A percentile compares a stretch with the other conserved stretches of the same genome.
Conservation (phyloP, 2,797 vertebrate species). For the Premnoplex brunnescens region DNA sequence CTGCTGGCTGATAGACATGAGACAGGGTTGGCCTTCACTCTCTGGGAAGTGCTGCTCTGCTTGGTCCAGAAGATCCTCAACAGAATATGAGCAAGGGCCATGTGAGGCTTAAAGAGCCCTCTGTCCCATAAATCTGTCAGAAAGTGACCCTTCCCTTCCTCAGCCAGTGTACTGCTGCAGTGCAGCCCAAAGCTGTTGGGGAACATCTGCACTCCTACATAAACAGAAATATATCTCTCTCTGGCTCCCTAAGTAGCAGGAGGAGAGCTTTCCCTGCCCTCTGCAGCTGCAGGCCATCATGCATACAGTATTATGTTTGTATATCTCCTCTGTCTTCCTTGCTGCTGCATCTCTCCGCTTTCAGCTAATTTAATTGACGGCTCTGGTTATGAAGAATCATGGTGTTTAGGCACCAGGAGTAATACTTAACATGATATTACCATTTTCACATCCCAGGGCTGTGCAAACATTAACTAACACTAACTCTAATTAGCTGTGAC, state of each 20-base stretch:
- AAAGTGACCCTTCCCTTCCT: neutral
- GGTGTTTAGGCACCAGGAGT: slow-evolving; percentile 8
- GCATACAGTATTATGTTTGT: slow-evolving; percentile 14
- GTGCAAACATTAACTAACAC: slow-evolving; percentile 9
- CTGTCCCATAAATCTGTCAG: neutral
- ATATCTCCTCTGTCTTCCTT: neutral
- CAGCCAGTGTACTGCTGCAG: neutral
- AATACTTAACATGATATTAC: slow-evolving; percentile 30
- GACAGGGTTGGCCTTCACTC: neutral
- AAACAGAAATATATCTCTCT: neutral
- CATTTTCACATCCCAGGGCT: slow-evolving; percentile 34
- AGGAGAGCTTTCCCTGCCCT: neutral
- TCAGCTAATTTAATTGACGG: slow-evolving; percentile 32
- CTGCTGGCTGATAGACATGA: neutral
- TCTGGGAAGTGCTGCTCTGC: neutral
- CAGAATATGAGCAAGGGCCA: neutral
- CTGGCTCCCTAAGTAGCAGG: neutral
- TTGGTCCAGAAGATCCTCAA: neutral
- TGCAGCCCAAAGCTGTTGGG: neutral
- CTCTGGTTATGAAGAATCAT: slow-evolving; percentile 29
- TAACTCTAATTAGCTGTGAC: slow-evolving; percentile 25
- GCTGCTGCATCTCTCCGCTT: neutral
- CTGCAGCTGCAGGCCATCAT: neutral
- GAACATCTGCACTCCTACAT: neutral
- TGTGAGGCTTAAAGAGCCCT: neutral